phyloP scores from a whole-genome alignment of 2,888 invertebrate genomes.

The Luperina nickerlii region DNA sequence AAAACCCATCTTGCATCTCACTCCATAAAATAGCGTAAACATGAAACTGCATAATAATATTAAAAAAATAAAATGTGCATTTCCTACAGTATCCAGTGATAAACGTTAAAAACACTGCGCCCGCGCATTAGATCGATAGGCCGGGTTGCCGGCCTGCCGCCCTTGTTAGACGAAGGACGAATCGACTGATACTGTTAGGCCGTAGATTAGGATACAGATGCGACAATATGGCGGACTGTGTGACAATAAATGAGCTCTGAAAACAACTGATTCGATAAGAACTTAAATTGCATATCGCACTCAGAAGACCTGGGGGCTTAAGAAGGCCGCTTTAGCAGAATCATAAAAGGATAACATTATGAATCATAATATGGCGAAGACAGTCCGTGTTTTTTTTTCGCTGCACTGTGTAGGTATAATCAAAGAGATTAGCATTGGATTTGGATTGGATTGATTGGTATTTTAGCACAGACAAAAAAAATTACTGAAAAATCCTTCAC shows the following conservation, averaged over 20 bases:
- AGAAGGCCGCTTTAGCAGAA: too few relatives aligned
- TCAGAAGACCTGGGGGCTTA: too few relatives aligned
- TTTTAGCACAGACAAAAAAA: too few relatives aligned
- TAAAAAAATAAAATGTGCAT: constrained; percentile 41
- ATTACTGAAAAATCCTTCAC: too few relatives aligned
- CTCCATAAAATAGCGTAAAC: constrained; percentile 2
- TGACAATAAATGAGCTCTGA: neutral
- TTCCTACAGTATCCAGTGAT: constrained; percentile 59
- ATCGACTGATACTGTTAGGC: constrained; percentile 71
- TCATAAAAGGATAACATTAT: too few relatives aligned
- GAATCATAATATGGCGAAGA: too few relatives aligned
- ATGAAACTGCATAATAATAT: constrained; percentile 14
- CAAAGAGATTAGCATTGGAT: too few relatives aligned
- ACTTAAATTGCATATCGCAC: neutral
- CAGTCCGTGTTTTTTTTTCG: too few relatives aligned
- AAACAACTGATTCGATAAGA: too few relatives aligned
- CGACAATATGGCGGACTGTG: constrained; percentile 28
- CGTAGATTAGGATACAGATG: constrained; percentile 59
- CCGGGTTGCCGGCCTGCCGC: constrained; percentile 86
- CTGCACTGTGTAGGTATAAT: too few relatives aligned
- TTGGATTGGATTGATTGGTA: too few relatives aligned
- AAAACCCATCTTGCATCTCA: neutral
- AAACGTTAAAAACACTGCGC: constrained; percentile 64
- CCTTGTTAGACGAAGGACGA: constrained; percentile 90
- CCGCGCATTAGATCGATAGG: constrained; percentile 84